phyloP scores from a whole-genome alignment of 1,140 invertebrate genomes.

The Chymomyza costata region DNA sequence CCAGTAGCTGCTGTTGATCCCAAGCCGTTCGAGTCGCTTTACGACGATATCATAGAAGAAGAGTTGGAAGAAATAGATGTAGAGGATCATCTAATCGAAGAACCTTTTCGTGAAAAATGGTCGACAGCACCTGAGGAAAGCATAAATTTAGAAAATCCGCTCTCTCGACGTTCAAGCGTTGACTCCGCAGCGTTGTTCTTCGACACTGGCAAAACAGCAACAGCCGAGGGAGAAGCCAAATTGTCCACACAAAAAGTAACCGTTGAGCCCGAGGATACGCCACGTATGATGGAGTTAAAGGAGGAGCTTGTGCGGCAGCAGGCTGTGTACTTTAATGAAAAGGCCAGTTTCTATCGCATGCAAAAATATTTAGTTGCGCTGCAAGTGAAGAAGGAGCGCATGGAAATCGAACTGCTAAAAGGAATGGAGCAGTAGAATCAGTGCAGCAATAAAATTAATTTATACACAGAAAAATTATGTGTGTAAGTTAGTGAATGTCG shows the following conservation, averaged over 20 bases:
- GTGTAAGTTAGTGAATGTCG: neutral
- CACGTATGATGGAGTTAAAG: constrained; percentile 31
- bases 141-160: constrained; percentile 6
- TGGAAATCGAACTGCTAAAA: constrained; percentile 35
- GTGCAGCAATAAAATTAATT: neutral
- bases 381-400: constrained; percentile 44
- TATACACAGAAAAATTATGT: neutral
- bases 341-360: constrained; percentile 55
- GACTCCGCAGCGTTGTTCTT: constrained; percentile 9
- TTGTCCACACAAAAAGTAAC: no score
- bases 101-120: no score
- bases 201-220: no score
- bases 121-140: neutral
- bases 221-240: neutral
- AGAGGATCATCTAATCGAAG: constrained; percentile 14
- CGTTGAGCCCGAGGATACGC: constrained; percentile 25
- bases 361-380: constrained; percentile 55
- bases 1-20: no score
- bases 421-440: no score
- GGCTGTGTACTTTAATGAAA: constrained; percentile 49
- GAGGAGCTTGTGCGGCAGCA: constrained; percentile 52
- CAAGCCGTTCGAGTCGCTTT: constrained; percentile 25
- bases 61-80: constrained; percentile 14
- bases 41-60: constrained; percentile 36
- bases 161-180: constrained; percentile 22